Evolutionary conservation across 2,797 vertebrate genomes (phyloP).

Genomic region (Micrastur ruficollis): DNA sequence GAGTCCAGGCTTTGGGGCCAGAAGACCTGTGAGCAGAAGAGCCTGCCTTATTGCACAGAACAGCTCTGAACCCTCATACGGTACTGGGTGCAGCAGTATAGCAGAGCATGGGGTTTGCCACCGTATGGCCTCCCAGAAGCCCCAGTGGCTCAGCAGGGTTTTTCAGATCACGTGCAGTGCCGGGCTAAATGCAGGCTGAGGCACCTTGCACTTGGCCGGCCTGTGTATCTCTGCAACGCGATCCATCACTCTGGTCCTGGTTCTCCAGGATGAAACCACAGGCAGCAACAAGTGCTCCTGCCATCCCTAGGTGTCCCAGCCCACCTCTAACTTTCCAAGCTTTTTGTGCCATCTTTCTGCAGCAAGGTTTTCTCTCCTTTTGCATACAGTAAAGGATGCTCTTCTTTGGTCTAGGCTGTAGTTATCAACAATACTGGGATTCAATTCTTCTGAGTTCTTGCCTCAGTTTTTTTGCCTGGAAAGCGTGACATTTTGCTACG

Average conservation of each 20-base stretch:
- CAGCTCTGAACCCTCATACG: background rate
- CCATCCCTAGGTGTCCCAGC: background rate
- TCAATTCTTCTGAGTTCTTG: background rate
- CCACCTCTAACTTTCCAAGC: background rate
- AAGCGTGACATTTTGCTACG: background rate
- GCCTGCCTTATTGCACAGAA: background rate
- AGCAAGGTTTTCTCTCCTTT: background rate
- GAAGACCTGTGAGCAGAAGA: background rate
- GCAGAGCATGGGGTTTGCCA: background rate
- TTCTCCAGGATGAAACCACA: background rate
- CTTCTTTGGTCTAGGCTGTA: background rate
- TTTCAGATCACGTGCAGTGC: background rate
- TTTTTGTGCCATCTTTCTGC: background rate
- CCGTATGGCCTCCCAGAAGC: rapidly evolving
- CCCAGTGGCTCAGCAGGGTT: background rate
- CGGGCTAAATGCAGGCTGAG: background rate
- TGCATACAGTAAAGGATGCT: background rate
- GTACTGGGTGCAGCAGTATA: background rate
- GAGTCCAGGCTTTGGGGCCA: background rate
- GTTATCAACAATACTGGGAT: background rate
- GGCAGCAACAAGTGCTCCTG: background rate
- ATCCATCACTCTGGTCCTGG: background rate
- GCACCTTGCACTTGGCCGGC: background rate
- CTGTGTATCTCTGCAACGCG: rapidly evolving
- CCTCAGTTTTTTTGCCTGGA: background rate